These are phyloP conservation scores for Cephonodes hylas DNA, from an alignment of 2,888 invertebrate species.

Conservation along the genomic window DNA sequence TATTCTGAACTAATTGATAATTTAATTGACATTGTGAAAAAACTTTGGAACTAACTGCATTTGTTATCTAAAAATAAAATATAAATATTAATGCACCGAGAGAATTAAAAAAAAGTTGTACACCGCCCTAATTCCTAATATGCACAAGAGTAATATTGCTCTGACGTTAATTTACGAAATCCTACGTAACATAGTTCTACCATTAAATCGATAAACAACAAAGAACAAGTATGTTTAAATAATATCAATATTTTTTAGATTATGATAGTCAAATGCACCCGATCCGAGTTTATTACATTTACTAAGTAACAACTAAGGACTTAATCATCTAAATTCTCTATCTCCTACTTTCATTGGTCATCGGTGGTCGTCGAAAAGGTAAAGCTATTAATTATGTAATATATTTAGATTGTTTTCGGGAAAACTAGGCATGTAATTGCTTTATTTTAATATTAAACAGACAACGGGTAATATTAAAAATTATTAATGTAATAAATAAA, in stretches of 20 bases:
- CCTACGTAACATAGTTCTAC: no score
- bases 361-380: slow-evolving; percentile 39
- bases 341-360: slow-evolving; percentile 34
- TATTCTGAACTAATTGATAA: no score
- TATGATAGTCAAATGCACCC: neutral
- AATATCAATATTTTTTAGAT: neutral
- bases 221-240: neutral
- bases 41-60: no score
- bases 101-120: no score
- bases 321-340: slow-evolving; percentile 16
- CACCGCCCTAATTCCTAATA: no score
- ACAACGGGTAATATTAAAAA: neutral
- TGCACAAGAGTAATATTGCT: no score
- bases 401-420: slow-evolving; percentile 2
- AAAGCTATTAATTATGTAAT: slow-evolving; percentile 31
- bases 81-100: no score
- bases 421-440: neutral
- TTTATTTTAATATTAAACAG: neutral
- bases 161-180: no score
- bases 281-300: neutral
- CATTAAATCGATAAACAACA: neutral
- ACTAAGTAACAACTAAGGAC: neutral
- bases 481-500: neutral
- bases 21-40: no score
- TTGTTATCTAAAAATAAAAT: no score